Evolutionary conservation across 2,888 invertebrate genomes (phyloP).

Genomic region (Dioctria linearis): DNA sequence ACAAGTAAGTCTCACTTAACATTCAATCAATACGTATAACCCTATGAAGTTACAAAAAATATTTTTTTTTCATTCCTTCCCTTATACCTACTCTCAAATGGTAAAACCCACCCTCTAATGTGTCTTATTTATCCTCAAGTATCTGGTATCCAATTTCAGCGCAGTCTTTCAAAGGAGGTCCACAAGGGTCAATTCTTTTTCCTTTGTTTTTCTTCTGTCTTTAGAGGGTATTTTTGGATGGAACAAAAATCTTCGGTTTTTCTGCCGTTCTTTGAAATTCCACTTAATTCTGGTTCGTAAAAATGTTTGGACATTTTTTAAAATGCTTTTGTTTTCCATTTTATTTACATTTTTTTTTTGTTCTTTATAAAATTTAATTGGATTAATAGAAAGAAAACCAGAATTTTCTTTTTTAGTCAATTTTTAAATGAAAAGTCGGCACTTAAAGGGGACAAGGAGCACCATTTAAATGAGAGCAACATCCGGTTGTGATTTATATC

Average conservation of each 20-base stretch:
- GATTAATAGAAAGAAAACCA: not conserved
- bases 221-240: constrained; percentile 3
- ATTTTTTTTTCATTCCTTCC: no score
- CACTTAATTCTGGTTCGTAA: constrained; percentile 19
- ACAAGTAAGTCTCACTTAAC: not conserved
- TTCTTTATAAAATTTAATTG: not conserved
- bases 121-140: not conserved
- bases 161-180: constrained; percentile 3
- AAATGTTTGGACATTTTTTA: constrained; percentile 16
- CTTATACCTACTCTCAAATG: no score
- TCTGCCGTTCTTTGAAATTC: constrained; percentile 19
- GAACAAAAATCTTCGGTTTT: constrained; percentile 2
- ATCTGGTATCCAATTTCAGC: constrained; percentile 36
- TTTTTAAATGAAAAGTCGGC: not conserved
- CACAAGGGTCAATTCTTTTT: constrained; percentile 21
- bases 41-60: not conserved
- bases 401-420: no score
- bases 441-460: no score
- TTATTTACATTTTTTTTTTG: no score
- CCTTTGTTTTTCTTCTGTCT: not conserved
- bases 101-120: no score
- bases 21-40: not conserved
- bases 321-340: not conserved
- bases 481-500: constrained; percentile 47
- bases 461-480: constrained; percentile 14